A percentile compares a stretch with the other conserved stretches of the same genome.
phyloP scores from a whole-genome alignment of 2,888 invertebrate genomes.

The Eristalinus aeneus region DNA sequence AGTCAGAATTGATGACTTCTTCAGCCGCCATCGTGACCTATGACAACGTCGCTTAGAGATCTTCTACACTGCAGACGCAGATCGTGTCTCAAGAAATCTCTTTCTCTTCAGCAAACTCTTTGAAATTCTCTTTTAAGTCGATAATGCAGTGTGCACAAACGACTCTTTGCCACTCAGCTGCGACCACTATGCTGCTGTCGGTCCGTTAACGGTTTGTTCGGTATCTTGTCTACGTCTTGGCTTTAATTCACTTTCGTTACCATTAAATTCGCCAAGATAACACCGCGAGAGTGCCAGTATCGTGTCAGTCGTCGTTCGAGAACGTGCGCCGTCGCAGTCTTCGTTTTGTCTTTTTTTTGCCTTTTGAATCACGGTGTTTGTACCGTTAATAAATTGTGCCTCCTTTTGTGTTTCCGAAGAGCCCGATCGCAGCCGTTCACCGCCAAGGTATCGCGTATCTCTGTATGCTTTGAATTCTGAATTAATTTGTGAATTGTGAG shows the following conservation, averaged over 20 bases:
- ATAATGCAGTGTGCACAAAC: conserved; percentile 24
- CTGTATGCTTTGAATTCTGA: conserved; percentile 28
- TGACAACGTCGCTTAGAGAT: conserved; percentile 58
- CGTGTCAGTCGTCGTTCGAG: conserved; percentile 58
- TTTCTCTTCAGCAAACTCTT: background rate
- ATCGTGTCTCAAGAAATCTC: background rate
- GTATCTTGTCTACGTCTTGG: conserved; percentile 49
- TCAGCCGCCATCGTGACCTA: conserved; percentile 65
- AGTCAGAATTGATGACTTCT: conserved; percentile 59
- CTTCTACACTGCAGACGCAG: background rate
- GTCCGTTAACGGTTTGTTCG: conserved; percentile 64
- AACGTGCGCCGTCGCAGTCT: conserved; percentile 37
- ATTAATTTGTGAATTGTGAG: conserved; percentile 51
- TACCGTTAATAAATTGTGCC: background rate
- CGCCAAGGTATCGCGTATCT: background rate
- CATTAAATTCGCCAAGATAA: conserved; percentile 66
- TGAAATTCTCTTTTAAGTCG: conserved; percentile 5
- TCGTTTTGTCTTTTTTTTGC: background rate
- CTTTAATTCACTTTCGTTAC: conserved; percentile 69
- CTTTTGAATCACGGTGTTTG: background rate
- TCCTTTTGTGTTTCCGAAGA: background rate
- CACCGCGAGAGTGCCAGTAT: conserved; percentile 50
- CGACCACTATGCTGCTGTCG: conserved; percentile 37
- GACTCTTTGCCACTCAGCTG: background rate
- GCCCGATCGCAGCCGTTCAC: background rate